Evolutionary conservation across 2,113 vertebrate genomes (phyloP), one percentile per base, ranked within the genome.

Genomic region (Boulengeromyrus knoepffleri): DNA sequence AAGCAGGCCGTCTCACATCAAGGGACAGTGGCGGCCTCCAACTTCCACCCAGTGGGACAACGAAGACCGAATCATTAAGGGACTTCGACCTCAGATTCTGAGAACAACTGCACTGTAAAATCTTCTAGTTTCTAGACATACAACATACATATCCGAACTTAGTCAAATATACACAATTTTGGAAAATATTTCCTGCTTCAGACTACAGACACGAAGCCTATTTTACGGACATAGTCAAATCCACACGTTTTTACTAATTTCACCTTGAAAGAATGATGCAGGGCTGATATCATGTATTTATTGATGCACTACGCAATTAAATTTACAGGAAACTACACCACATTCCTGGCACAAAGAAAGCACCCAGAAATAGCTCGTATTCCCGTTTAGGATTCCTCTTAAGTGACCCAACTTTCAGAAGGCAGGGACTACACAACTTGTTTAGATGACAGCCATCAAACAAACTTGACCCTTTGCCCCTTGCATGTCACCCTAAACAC

Each of bases 381-480:
- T 74, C 52, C 27, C 2, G 52, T 90, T 90, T 84, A 47, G 24
- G 8, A 85, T 85, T 85, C 83, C 83, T 85, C 83, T 85, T 46
- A 85, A 85, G 42, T 85, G 83, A 47, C 45, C 21, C 39, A 24
- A 85, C 83, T 85, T 85, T 85, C 83, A 85, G 80, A 47, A 85
- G 45, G 8, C 80, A 85, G 83, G 39, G 42, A 46, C 39, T 45
- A 47, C 90, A 92, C 90, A 87, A 91, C 92, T 93, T 94, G 91
- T 94, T 95, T 94, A 94, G 93, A 94, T 94, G 94, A 93, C 92
- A 58, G 94, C 89, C 92, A 90, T 91, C 93, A 90, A 93, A 94
- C 94, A 93, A 93, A 89, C 90, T 27, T 77, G 89, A 90, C 93
- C 93, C 93, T 96, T 93, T 93, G 91, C 92, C 93, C 94, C 92